Percentiles rank a stretch among this genome's conserved stretches.
These are phyloP conservation scores for Aphodius granarius DNA, from an alignment of 2,888 invertebrate species.

Conservation along the genomic window DNA sequence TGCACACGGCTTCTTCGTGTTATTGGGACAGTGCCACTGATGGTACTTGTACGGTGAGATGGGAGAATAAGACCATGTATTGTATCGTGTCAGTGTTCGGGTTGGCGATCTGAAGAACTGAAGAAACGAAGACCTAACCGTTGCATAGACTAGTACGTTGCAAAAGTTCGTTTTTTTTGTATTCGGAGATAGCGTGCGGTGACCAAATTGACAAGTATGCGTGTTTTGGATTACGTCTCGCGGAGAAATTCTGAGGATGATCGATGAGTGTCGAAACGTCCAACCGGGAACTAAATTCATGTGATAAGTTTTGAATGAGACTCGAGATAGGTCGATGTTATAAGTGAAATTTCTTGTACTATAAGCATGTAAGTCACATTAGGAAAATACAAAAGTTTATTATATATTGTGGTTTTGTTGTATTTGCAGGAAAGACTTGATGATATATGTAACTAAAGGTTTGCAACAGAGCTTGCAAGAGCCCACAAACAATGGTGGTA, in stretches of 20 bases:
- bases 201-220: background rate
- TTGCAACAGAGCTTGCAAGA: too few species aligned
- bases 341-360: background rate
- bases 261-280: background rate
- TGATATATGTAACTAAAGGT: too few species aligned
- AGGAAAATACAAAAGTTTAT: background rate
- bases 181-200: background rate
- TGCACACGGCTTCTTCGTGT: constrained; percentile 82
- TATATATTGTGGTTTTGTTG: background rate
- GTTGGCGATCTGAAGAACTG: constrained; percentile 61
- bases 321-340: background rate
- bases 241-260: background rate
- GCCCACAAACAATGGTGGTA: too few species aligned
- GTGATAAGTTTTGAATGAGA: background rate
- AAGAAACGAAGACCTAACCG: background rate
- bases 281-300: background rate
- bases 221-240: background rate
- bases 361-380: background rate
- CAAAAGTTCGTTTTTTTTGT: too few species aligned
- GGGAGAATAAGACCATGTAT: constrained; percentile 87
- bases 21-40: constrained; percentile 84
- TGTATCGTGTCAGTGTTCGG: constrained; percentile 84
- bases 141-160: background rate
- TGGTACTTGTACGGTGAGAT: constrained; percentile 79
- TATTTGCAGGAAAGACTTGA: background rate